phyloP scores from a whole-genome alignment of 2,113 vertebrate genomes.

The Oophaga pumilio region DNA sequence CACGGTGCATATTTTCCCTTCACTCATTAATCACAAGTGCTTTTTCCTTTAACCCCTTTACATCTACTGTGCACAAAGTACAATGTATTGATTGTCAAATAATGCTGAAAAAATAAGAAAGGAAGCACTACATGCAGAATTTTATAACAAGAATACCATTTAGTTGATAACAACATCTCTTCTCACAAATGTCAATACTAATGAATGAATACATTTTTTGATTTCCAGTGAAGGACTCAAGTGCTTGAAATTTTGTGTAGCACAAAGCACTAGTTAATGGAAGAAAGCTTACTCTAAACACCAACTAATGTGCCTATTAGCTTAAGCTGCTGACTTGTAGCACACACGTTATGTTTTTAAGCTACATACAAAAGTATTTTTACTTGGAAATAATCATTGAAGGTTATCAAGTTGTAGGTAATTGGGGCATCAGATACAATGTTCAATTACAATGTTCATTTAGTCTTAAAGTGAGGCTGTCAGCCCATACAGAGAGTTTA shows the following conservation, averaged over 20 bases:
- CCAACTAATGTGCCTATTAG: background rate
- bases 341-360: no score
- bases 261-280: background rate
- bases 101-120: background rate
- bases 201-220: background rate
- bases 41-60: conserved; percentile 34
- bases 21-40: conserved; percentile 32
- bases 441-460: no score
- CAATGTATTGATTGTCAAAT: background rate
- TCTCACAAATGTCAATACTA: background rate
- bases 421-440: no score
- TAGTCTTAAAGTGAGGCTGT: no score
- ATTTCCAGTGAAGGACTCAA: background rate
- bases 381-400: background rate
- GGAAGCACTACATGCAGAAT: background rate
- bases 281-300: background rate
- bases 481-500: no score
- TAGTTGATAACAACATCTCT: background rate
- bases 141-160: background rate
- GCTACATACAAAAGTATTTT: no score
- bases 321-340: no score
- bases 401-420: background rate
- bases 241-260: background rate
- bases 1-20: conserved; percentile 50
- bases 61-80: background rate